phyloP scores from a whole-genome alignment of 1,140 invertebrate species.

The Camponotus floridanus region DNA sequence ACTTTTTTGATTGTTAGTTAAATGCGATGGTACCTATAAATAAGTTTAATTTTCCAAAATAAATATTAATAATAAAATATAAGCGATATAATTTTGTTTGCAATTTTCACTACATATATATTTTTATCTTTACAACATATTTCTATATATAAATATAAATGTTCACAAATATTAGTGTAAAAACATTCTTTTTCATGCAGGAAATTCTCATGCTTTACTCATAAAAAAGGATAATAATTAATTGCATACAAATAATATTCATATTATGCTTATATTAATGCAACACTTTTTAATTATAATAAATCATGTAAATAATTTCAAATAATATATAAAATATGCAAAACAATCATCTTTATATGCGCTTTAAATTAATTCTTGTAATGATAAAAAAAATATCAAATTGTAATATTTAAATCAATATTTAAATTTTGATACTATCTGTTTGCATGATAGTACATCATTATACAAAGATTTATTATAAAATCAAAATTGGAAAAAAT shows the following conservation, averaged over 20 bases:
- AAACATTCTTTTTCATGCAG: constrained; percentile 27
- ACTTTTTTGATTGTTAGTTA: constrained; percentile 80
- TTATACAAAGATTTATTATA: background rate
- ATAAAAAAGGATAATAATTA: constrained; percentile 9
- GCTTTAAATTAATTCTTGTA: constrained; percentile 4
- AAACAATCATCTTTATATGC: background rate
- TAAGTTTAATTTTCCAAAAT: constrained; percentile 5
- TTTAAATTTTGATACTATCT: background rate
- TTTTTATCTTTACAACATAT: background rate
- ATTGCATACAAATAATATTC: background rate
- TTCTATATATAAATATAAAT: background rate
- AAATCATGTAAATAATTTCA: background rate
- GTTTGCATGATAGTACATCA: constrained; percentile 16
- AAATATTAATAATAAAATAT: background rate
- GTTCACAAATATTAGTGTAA: constrained; percentile 20
- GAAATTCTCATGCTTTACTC: constrained; percentile 17
- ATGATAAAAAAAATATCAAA: constrained; percentile 18
- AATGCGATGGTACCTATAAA: constrained; percentile 79
- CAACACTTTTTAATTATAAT: constrained; percentile 23
- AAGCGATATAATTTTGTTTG: background rate
- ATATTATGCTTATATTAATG: constrained; percentile 2
- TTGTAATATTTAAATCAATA: too few species aligned
- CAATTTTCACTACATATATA: background rate
- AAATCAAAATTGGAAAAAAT: background rate
- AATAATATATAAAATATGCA: constrained; percentile 9